Evolutionary conservation across 2,888 invertebrate species (phyloP), one percentile per base, ranked within the genome.

Genomic region (Drosophila aldrichi): DNA sequence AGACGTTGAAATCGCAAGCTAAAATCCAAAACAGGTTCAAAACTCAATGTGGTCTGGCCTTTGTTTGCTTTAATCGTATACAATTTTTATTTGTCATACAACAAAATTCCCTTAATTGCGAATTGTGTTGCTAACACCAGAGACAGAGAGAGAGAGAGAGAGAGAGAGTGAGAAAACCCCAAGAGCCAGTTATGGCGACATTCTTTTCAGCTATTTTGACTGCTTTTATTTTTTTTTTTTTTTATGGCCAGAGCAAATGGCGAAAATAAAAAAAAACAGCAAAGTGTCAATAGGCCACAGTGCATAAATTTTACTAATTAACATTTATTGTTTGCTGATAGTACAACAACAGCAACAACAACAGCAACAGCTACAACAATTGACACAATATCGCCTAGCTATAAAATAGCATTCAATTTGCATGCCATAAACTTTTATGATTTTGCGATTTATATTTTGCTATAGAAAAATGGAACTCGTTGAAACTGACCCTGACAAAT

Each of bases 311-410:
- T 72, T 72, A 77, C 78, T 87, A 87, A 85, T 85, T 85, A 85
- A 85, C 82, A 76, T 87, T 87, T 85, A 87, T 87, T 86, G 87
- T 85, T 83, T 81, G 74, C 79, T 67, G 81, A 81, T 82, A 76
- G 68, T 46, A 77, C 56, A 68, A 62, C 55, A 77, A 54, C 46
- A 69, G 70, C 52, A 67, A 78, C 46, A n/a, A n/a, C n/a, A n/a
- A 71, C 52, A 68, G 25, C 29, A 51, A 49, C 20, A 20, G 20
- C 34, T 16, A 32, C 59, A 58, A 48, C 48, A 48, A 48, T 25
- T 18, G 20, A 51, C 40, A 51, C 58, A 59, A 59, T 65, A 36
- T 66, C 32, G 51, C 34, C 55, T 46, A 51, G 64, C 72, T 52
- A 63, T 70, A 77, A 81, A 81, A 71, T 16, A 62, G 38, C 60